Conservation (phyloP, 2,888 invertebrate genomes). For the Notodonta dromedarius region DNA sequence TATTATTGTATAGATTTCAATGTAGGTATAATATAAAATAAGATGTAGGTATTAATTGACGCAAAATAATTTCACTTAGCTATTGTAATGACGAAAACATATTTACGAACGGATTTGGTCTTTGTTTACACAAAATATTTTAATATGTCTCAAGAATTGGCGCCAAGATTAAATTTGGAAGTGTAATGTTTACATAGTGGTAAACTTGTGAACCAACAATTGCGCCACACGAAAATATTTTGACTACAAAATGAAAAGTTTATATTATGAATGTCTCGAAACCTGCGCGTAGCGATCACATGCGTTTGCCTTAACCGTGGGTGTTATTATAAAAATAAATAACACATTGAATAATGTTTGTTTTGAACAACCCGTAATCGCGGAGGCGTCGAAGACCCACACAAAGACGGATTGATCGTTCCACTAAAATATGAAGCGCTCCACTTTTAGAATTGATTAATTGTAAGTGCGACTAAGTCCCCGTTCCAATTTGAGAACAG, state of each 20-base stretch:
- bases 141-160: neutral
- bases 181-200: constrained; percentile 51
- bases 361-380: constrained; percentile 75
- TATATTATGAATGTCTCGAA: constrained; percentile 58
- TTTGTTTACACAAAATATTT: neutral
- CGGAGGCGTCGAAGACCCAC: constrained; percentile 70
- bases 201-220: constrained; percentile 8
- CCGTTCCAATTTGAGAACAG: constrained; percentile 66
- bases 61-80: too few species aligned
- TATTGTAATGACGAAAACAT: too few species aligned
- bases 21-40: too few species aligned
- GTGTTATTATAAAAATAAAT: constrained; percentile 78
- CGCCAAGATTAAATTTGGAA: constrained; percentile 18
- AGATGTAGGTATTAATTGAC: too few species aligned
- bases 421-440: constrained; percentile 73
- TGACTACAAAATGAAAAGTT: constrained; percentile 50
- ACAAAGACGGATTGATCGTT: constrained; percentile 77
- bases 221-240: constrained; percentile 52
- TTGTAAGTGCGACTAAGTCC: constrained; percentile 65
- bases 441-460: constrained; percentile 80
- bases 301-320: constrained; percentile 63
- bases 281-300: constrained; percentile 63
- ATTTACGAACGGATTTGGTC: too few species aligned
- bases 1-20: too few species aligned
- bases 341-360: constrained; percentile 78